Conservation (phyloP, 2,113 vertebrate species). For the Paradoxurus hermaphroditus region DNA sequence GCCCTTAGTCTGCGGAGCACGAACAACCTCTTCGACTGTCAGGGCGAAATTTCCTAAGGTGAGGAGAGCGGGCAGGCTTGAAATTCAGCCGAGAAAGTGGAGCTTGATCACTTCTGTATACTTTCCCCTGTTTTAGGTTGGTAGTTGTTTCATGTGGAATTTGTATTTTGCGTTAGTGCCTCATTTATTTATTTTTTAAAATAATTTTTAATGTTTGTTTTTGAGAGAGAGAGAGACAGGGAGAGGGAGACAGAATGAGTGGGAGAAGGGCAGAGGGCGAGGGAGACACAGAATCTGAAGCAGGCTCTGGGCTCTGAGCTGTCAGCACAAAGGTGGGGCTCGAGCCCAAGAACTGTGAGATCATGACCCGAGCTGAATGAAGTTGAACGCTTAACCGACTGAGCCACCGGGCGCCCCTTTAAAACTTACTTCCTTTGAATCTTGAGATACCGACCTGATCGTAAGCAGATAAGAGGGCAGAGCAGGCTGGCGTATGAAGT, state of each 20-base stretch:
- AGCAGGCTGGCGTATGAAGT: background rate
- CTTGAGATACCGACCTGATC: background rate
- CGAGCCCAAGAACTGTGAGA: background rate
- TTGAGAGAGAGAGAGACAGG: too few relatives aligned
- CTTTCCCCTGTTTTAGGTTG: background rate
- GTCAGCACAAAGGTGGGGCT: background rate
- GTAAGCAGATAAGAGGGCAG: background rate
- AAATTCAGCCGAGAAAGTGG: background rate
- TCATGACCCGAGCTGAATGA: background rate
- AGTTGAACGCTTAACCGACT: too few relatives aligned
- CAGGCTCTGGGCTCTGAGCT: too few relatives aligned
- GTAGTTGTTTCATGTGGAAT: background rate
- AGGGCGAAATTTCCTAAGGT: background rate
- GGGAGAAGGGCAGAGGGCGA: too few relatives aligned
- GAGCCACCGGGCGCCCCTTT: too few relatives aligned
- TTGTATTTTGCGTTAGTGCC: background rate
- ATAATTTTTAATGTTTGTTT: too few relatives aligned
- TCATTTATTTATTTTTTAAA: too few relatives aligned
- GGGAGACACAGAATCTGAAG: too few relatives aligned
- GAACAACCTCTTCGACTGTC: too few relatives aligned
- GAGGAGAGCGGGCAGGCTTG: background rate
- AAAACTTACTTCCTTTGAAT: background rate
- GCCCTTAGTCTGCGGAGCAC: too few relatives aligned
- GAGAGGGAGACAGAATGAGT: too few relatives aligned
- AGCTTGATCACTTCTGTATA: background rate